Percentiles rank a stretch among this genome's conserved stretches.
phyloP scores from a whole-genome alignment of 2,888 invertebrate species.

The Ditylenchus weischeri region DNA sequence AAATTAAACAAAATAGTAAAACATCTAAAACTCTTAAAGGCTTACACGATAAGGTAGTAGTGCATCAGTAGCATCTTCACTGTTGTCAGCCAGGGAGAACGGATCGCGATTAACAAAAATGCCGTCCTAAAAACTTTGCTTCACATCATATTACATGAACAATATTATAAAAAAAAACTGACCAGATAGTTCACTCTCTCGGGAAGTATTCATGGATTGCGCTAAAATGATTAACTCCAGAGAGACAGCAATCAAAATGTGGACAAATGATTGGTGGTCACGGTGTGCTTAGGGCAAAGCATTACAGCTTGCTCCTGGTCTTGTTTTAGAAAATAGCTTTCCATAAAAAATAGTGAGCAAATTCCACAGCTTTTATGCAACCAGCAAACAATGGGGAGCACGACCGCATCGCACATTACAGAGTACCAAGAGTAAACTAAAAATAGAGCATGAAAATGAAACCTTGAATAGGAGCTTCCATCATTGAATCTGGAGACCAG shows the following conservation, averaged over 20 bases:
- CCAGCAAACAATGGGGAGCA: constrained; percentile 1
- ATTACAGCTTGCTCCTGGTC: no score
- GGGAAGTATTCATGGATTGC: constrained; percentile 49
- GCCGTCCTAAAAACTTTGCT: constrained; percentile 34
- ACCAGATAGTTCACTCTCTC: constrained; percentile 44
- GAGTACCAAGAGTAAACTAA: background rate
- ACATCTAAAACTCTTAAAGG: background rate
- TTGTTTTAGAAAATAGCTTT: no score
- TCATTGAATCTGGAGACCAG: constrained; percentile 37
- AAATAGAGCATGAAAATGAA: background rate
- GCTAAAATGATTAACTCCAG: constrained; percentile 35
- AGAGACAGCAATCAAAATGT: background rate
- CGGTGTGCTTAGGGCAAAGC: background rate
- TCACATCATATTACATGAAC: background rate
- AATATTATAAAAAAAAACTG: constrained; percentile 20
- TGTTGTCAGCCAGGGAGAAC: constrained; percentile 21
- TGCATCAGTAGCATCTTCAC: constrained; percentile 9
- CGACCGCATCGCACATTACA: background rate
- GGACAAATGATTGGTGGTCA: constrained; percentile 17
- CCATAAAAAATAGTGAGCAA: no score
- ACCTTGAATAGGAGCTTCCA: constrained; percentile 31
- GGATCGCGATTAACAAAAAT: constrained; percentile 22
- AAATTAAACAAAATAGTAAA: constrained; percentile 14
- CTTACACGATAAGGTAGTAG: constrained; percentile 1
- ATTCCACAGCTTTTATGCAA: no score